Conservation (phyloP, 1,140 invertebrate species). For the Drosophila parvula region DNA sequence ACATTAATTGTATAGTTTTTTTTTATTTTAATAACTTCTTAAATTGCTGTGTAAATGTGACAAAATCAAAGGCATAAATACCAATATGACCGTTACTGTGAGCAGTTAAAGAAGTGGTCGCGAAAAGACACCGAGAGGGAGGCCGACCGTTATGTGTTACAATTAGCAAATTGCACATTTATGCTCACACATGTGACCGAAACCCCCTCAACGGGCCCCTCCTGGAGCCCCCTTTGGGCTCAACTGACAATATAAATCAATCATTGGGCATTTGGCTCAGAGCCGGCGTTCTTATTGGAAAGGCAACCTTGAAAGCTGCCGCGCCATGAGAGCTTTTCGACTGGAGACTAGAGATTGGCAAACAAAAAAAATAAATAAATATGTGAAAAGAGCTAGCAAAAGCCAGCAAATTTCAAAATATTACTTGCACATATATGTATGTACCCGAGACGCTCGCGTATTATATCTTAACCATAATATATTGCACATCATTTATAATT, state of each 20-base stretch:
- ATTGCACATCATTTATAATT: conserved; percentile 81
- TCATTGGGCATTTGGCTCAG: conserved; percentile 63
- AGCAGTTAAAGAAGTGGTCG: conserved; percentile 22
- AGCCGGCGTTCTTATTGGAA: conserved; percentile 76
- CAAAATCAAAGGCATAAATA: not conserved
- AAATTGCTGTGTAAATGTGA: not conserved
- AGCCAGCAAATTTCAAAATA: conserved; percentile 49
- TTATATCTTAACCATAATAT: conserved; percentile 61
- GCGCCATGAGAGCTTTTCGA: conserved; percentile 53
- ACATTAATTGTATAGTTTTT: not conserved
- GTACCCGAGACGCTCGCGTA: not conserved
- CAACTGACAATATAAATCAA: conserved; percentile 80
- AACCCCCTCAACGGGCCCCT: conserved; percentile 29
- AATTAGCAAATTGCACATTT: conserved; percentile 82
- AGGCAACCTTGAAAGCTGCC: conserved; percentile 76
- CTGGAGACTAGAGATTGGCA: conserved; percentile 48
- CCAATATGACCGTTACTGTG: conserved; percentile 24
- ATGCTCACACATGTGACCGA: conserved; percentile 71
- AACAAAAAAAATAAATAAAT: conserved; percentile 12
- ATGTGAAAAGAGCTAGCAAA: conserved; percentile 22
- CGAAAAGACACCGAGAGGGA: conserved; percentile 7
- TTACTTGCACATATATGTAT: conserved; percentile 17
- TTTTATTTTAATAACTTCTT: not conserved
- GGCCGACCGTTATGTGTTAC: conserved; percentile 73
- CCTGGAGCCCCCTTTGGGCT: conserved; percentile 1